Evolutionary conservation across 2,797 vertebrate species (phyloP).

Genomic region (Enteromius paludinosus): DNA sequence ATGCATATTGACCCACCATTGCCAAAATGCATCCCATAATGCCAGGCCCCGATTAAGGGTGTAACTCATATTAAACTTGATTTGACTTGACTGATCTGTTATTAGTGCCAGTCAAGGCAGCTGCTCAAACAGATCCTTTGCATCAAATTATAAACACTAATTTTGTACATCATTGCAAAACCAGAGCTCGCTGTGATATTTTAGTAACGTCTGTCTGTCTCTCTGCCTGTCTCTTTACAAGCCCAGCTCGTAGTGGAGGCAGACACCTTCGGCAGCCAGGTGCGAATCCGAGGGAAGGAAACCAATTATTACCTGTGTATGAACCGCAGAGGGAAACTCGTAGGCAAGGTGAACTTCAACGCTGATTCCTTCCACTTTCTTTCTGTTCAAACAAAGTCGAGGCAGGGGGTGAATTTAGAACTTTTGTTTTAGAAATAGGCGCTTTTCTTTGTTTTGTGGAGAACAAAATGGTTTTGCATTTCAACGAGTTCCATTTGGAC

Average conservation of each 20-base stretch:
- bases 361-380: constrained; percentile 24
- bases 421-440: not conserved
- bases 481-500: not conserved
- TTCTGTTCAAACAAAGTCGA: not conserved
- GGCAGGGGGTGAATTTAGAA: not conserved
- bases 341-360: constrained; percentile 81
- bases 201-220: constrained; percentile 78
- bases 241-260: constrained; percentile 88
- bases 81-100: constrained; percentile 18
- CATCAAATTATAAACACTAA: constrained; percentile 43
- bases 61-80: constrained; percentile 45
- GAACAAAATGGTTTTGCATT: not conserved
- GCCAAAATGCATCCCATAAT: not conserved
- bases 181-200: constrained; percentile 11
- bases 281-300: constrained; percentile 86
- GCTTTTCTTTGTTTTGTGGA: not conserved
- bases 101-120: constrained; percentile 21
- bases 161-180: constrained; percentile 20
- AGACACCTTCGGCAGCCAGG: constrained; percentile 86
- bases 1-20: not conserved
- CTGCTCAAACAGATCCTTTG: constrained; percentile 36
- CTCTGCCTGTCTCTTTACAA: constrained; percentile 85
- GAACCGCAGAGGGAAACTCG: constrained; percentile 83
- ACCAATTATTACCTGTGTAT: constrained; percentile 86
- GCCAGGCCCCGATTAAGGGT: not conserved